Conservation (phyloP, 1,140 invertebrate species). For the Sesamia nonagrioides region DNA sequence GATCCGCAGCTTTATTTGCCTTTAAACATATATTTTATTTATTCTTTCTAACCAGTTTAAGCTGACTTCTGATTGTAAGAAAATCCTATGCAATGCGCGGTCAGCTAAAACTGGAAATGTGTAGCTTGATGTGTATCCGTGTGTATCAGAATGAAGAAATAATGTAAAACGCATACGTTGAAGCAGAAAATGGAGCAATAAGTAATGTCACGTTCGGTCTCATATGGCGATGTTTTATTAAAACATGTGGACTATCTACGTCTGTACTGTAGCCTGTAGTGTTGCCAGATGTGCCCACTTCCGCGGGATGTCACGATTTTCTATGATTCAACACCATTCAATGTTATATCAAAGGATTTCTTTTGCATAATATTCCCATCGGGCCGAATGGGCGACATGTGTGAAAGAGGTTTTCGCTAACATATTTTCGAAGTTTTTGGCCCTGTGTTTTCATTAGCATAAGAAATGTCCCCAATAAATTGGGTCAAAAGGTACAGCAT, state of each 20-base stretch:
- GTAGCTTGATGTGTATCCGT: not conserved
- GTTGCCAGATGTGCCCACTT: constrained; percentile 29
- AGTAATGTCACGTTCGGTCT: constrained; percentile 33
- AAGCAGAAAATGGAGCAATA: constrained; percentile 23
- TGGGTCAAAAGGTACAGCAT: constrained; percentile 40
- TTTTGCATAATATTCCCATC: constrained; percentile 35
- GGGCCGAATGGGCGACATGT: constrained; percentile 14
- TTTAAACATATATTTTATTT: not conserved
- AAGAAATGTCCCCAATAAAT: constrained; percentile 36
- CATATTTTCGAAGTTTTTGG: constrained; percentile 32
- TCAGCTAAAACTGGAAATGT: too few relatives aligned
- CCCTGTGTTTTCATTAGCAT: constrained; percentile 25
- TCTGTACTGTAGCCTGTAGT: constrained; percentile 29
- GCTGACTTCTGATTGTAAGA: too few relatives aligned
- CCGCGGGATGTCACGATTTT: constrained; percentile 40
- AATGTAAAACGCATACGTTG: constrained; percentile 25
- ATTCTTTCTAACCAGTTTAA: too few relatives aligned
- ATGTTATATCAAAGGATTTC: constrained; percentile 32
- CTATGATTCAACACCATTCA: constrained; percentile 41
- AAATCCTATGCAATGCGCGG: too few relatives aligned
- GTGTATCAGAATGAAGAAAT: not conserved
- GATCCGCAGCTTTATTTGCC: constrained; percentile 24
- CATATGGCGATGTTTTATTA: constrained; percentile 46
- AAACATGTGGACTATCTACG: constrained; percentile 40
- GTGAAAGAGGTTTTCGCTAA: constrained; percentile 15